Evolutionary conservation across 2,113 vertebrate species (phyloP).

Genomic region (Euleptes europaea): DNA sequence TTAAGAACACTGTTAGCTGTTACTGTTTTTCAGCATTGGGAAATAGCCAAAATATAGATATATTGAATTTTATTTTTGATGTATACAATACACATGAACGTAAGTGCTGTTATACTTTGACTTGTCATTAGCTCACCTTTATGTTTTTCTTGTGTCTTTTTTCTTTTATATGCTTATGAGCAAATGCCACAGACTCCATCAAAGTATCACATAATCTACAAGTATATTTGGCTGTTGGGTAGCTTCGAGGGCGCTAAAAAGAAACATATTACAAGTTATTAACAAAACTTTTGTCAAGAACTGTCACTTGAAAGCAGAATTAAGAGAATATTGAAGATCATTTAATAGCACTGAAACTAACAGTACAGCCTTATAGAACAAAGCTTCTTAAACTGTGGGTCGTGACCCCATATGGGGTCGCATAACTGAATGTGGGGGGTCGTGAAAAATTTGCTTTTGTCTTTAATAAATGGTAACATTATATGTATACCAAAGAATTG

Average conservation of each 20-base stretch:
- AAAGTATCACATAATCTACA: conserved; percentile 86
- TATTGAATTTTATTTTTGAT: neutral
- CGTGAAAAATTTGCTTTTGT: too few relatives aligned
- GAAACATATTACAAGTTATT: conserved; percentile 23
- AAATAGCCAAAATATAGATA: conserved; percentile 11
- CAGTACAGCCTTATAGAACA: neutral
- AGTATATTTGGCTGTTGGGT: conserved; percentile 82
- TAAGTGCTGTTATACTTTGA: neutral
- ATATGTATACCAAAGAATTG: too few relatives aligned
- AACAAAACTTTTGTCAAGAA: neutral
- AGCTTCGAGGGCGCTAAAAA: conserved; percentile 79
- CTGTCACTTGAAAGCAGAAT: neutral
- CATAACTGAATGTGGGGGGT: too few relatives aligned
- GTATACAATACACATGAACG: neutral
- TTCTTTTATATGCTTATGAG: conserved; percentile 89
- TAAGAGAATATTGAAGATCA: neutral
- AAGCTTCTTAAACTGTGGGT: too few relatives aligned
- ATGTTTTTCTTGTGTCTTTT: conserved; percentile 88
- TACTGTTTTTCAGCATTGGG: neutral
- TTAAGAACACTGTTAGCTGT: neutral
- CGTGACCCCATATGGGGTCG: too few relatives aligned
- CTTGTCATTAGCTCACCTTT: conserved; percentile 75
- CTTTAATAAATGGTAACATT: too few relatives aligned
- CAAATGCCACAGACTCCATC: conserved; percentile 85
- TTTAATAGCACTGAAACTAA: neutral